A percentile compares a stretch with the other conserved stretches of the same genome.
These are phyloP conservation scores for Phyllotreta cruciferae DNA, from an alignment of 2,888 invertebrate species.

Conservation along the genomic window DNA sequence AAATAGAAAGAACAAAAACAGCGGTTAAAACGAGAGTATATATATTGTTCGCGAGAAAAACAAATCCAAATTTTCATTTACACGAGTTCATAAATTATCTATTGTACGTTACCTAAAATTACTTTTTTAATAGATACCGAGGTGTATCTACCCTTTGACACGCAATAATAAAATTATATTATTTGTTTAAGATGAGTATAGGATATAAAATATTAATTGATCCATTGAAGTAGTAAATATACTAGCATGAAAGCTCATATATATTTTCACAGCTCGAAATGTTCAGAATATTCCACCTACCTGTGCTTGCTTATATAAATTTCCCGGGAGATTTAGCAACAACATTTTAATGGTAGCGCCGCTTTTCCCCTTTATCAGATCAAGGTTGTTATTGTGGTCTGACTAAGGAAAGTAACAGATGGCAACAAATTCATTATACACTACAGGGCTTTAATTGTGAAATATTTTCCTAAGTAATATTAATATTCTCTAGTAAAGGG, in stretches of 20 bases:
- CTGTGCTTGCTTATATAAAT: slow-evolving; percentile 11
- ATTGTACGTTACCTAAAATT: no score
- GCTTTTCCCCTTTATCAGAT: slow-evolving; percentile 28
- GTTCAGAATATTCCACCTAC: no score
- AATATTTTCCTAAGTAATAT: slow-evolving; percentile 23
- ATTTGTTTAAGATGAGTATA: no score
- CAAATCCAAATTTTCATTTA: slow-evolving; percentile 1
- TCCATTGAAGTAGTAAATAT: no score
- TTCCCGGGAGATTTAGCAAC: slow-evolving; percentile 19
- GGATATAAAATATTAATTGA: no score
- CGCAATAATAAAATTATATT: no score
- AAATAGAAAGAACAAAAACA: slow-evolving; percentile 24
- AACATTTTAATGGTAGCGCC: slow-evolving; percentile 13
- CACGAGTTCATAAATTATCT: no score
- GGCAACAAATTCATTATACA: slow-evolving; percentile 21
- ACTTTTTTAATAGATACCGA: no score
- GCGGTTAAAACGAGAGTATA: slow-evolving; percentile 6
- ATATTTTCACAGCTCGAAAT: no score
- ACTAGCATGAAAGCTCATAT: no score
- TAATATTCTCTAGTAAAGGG: not conserved
- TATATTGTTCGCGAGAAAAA: slow-evolving; percentile 3
- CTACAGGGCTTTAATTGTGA: slow-evolving; percentile 22
- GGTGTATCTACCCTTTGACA: no score
- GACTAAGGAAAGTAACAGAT: slow-evolving; percentile 27
- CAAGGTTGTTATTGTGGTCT: slow-evolving; percentile 25